Evolutionary conservation across 2,113 vertebrate species (phyloP).

Genomic region (Zootoca vivipara): DNA sequence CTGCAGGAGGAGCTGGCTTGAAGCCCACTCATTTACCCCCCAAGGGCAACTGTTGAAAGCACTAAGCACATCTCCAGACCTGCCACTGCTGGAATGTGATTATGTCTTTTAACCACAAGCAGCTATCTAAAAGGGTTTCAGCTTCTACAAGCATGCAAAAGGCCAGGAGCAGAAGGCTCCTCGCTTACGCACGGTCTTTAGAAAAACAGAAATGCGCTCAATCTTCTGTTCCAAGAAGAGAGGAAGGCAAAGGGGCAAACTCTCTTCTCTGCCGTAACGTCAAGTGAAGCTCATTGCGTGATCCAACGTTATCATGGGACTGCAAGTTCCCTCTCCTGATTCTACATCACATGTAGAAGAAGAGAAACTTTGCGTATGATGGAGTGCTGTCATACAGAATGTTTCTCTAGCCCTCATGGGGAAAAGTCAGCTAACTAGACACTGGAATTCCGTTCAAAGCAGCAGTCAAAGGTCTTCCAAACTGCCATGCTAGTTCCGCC

Average conservation of each 20-base stretch:
- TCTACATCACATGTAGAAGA: neutral
- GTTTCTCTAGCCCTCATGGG: neutral
- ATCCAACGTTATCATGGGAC: neutral
- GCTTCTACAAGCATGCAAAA: neutral
- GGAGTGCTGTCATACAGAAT: neutral
- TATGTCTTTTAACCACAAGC: neutral
- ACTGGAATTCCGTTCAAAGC: neutral
- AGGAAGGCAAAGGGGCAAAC: neutral
- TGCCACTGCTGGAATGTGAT: neutral
- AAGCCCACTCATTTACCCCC: neutral
- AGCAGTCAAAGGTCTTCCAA: neutral
- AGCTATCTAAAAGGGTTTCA: slow-evolving; percentile 17
- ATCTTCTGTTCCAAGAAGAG: neutral
- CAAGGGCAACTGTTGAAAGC: neutral
- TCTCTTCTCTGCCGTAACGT: neutral
- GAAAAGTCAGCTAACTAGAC: neutral
- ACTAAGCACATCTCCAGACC: neutral
- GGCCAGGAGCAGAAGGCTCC: neutral
- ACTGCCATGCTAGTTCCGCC: neutral
- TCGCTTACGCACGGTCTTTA: accelerated
- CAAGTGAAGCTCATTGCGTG: too few relatives aligned
- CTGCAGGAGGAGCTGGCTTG: neutral
- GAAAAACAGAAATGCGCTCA: neutral
- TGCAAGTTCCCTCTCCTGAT: too few relatives aligned
- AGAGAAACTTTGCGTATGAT: neutral